Percentiles rank a stretch among this genome's conserved stretches.
Evolutionary conservation across 2,113 vertebrate genomes (phyloP).

Genomic region (Phyllostomus hastatus): DNA sequence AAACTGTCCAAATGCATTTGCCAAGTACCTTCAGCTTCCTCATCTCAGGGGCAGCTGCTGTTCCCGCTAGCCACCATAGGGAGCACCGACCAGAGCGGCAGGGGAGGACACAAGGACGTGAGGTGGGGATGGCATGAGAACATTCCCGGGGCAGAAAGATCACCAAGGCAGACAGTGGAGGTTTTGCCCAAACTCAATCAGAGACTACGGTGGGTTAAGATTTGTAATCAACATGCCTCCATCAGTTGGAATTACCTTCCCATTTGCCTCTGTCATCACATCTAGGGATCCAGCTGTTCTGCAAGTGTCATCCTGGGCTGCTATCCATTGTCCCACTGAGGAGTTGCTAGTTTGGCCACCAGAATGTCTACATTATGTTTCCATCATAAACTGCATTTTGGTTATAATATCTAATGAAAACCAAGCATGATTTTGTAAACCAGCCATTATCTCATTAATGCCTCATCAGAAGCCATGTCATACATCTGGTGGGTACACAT

Average conservation of each 20-base stretch:
- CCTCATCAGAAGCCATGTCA: not conserved
- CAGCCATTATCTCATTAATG: not conserved
- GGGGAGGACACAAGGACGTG: fast-evolving
- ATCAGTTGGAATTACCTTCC: not conserved
- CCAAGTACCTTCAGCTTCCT: not conserved
- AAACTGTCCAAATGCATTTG: not conserved
- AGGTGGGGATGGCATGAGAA: not conserved
- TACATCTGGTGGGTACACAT: not conserved
- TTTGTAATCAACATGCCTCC: not conserved
- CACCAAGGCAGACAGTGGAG: not conserved
- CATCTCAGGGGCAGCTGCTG: no score
- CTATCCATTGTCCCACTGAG: not conserved
- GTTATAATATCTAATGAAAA: not conserved
- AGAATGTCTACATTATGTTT: not conserved
- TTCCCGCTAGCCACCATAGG: not conserved
- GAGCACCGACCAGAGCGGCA: not conserved
- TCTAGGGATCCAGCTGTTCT: not conserved
- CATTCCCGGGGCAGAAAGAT: not conserved
- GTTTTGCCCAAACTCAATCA: not conserved
- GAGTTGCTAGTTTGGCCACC: not conserved
- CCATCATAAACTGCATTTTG: not conserved
- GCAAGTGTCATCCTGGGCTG: not conserved
- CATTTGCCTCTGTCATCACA: not conserved
- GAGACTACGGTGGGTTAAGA: not conserved
- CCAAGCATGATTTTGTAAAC: not conserved